Conservation (phyloP, 2,113 vertebrate genomes). For the Crotalus viridis region DNA sequence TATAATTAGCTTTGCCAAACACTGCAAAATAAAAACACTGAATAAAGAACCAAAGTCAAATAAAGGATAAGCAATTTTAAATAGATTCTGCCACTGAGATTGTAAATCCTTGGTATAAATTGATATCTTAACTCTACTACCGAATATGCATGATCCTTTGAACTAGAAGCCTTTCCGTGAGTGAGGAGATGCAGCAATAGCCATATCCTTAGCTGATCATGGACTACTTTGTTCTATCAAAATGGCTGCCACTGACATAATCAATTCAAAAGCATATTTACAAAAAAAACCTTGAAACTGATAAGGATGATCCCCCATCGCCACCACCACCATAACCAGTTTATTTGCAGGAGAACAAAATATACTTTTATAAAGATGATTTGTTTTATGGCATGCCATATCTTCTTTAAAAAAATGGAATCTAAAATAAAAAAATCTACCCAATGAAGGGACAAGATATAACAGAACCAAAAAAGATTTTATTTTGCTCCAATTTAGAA, state of each 20-base stretch:
- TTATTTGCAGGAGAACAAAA: background rate
- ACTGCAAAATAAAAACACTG: background rate
- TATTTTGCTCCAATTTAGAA: background rate
- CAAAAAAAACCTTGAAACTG: background rate
- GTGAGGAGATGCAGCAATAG: background rate
- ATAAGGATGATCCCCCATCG: background rate
- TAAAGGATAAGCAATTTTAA: background rate
- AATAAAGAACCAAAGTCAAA: background rate
- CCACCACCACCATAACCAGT: background rate
- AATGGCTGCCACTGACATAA: background rate
- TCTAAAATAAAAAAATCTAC: background rate
- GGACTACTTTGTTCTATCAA: background rate
- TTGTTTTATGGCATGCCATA: background rate
- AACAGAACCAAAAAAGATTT: background rate
- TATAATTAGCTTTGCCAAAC: background rate
- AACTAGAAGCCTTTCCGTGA: background rate
- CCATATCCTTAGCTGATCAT: background rate
- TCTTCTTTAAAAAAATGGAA: background rate
- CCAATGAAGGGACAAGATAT: background rate
- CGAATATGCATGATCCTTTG: background rate
- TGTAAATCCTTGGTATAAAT: background rate
- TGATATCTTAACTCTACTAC: background rate
- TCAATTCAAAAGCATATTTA: background rate
- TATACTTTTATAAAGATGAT: background rate
- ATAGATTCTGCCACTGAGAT: background rate